Percentiles rank a stretch among this genome's conserved stretches.
These are phyloP conservation scores for Melanchra persicariae DNA, from an alignment of 2,888 invertebrate species.

Conservation along the genomic window DNA sequence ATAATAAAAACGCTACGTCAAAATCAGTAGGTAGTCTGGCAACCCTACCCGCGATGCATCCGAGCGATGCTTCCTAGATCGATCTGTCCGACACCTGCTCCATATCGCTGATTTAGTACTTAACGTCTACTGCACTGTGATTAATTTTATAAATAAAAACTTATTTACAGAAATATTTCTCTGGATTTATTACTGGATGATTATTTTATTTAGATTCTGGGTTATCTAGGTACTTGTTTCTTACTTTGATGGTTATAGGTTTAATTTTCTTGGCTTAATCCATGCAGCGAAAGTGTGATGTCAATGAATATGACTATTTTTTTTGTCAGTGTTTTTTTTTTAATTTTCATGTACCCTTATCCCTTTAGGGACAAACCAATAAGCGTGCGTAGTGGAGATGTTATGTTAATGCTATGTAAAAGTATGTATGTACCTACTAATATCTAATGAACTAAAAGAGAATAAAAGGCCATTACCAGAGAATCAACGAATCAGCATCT, in stretches of 20 bases:
- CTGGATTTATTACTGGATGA: background rate
- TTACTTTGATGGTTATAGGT: no score
- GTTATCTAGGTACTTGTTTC: no score
- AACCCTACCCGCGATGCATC: slow-evolving; percentile 52
- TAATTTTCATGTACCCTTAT: background rate
- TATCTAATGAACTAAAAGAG: background rate
- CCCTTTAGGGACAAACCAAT: background rate
- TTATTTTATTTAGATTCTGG: no score
- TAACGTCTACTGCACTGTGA: background rate
- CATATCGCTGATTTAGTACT: slow-evolving; percentile 17
- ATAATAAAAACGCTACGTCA: no score
- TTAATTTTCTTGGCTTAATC: no score
- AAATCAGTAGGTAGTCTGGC: background rate
- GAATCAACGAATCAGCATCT: background rate
- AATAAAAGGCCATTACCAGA: no score
- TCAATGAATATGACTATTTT: no score
- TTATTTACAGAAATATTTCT: background rate
- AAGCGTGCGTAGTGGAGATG: no score
- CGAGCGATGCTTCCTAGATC: slow-evolving; percentile 55
- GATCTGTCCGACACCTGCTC: slow-evolving; percentile 52
- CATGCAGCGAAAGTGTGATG: no score
- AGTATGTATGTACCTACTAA: no score
- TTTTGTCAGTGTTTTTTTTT: background rate
- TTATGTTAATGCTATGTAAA: no score
- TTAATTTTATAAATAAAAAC: background rate